Base-by-base conservation (phyloP, 53 echinoderm and acorn worm species). In the Temnopleurus reevesii region DNA sequence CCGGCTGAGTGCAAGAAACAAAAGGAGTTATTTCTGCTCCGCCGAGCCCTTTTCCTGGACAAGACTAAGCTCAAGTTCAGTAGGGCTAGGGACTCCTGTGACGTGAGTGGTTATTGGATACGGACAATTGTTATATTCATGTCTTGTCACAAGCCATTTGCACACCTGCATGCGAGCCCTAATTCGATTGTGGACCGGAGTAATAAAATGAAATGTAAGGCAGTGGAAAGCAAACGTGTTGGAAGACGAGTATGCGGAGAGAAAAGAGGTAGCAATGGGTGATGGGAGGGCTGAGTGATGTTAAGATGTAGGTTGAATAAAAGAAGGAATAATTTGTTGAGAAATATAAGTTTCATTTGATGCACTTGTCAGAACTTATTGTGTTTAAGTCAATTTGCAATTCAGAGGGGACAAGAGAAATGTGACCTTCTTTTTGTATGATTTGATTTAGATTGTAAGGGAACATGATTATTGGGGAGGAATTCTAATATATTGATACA, bases 141-240 rank as follows among this genome's bases (percentile, higher is more conserved):
- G 71, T 23, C 41, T 21, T 71, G n/a, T 71, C 36, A 71, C 71
- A 71, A 71, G 38, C 71, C 71, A 71, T 71, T 71, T 79, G 79
- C 49, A 79, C 79, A 79, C 79, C 79, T 79, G 79, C 49, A 47
- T 47, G 79, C 12, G 23, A 46, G 49, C 49, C 17, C 8, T 79
- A 79, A 79, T 79, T 46, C 18, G 49, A 79, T 79, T 79, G 79
- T 15, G 47, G 79, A 19, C 79, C 1, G 46, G 46, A 10, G 79
- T 79, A 79, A 79, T 79, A 79, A 28, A 79, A 79, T 79, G 71
- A 79, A 79, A 79, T 46, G 79, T 79, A 47, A 49, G 45, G 46
- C 46, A 27, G 79, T 49, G 79, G 49, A 79, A 49, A n/a, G 28
- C 28, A 79, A 79, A 79, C 28, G 79, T 49, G 79, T 46, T 49